Base-by-base conservation (phyloP, 2,888 invertebrate genomes). In the Allophyes oxyacanthae region DNA sequence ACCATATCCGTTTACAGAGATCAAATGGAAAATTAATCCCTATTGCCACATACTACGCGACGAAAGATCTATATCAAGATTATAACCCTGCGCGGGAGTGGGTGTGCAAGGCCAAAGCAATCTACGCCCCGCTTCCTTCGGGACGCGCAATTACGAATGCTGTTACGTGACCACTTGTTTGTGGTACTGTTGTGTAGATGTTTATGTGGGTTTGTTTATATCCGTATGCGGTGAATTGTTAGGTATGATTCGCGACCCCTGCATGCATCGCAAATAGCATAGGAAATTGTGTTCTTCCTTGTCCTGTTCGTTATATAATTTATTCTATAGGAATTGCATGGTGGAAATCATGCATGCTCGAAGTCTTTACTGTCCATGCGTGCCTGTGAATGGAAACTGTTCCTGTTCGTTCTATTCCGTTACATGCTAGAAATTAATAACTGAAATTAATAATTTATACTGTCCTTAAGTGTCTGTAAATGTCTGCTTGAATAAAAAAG, bases 81-180 rank as follows among this genome's bases (percentile, higher is more conserved):
- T 59, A 20, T 41, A 37, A 52, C 59, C 37, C 32, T 52, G 57
- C 69, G 70, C 69, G 45, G 65, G 66, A 59, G 71, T 74, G 69
- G 69, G 58, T 36, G 64, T 33, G 41, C 81, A 81, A 82, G 82
- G 82, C 70, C 78, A 63, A 69, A 81, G 68, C 64, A 81, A 82
- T 82, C 75, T 73, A 40, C 45, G 9, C 38, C 59, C 48, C 58
- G 74, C 69, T 77, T 81, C 82, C 81, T 72, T 78, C 70, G 71
- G 81, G 79, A 74, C 59, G 51, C 26, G 54, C 56, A 62, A 70
- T 59, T 65, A 64, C 61, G 56, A 1, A n/a, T 15, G 25, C 36
- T 45, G 63, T 64, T 68, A 72, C 65, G 57, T 75, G 70, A 72
- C 59, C 69, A 70, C 43, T 56, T 52, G 43, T 51, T 25, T 37